Evolutionary conservation across 2,113 vertebrate species (phyloP).

Genomic region (crab-eating macaque (Macaca fascicularis)): T2T-MFA8v1.1 NC_088391.1:87268001-87268500

Average conservation of each 20-base stretch:
- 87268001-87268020: not conserved
- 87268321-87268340: not conserved
- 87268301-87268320: conserved; percentile 26
- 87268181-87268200: not conserved
- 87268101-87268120: not conserved
- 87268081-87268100: not conserved
- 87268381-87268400: not conserved
- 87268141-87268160: not conserved
- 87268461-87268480: conserved; percentile 26
- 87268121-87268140: not conserved
- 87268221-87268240: not conserved
- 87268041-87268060: not conserved
- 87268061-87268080: not conserved
- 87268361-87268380: not conserved
- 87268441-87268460: conserved; percentile 16
- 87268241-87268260: conserved; percentile 11
- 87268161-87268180: not conserved
- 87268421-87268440: not conserved
- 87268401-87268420: not conserved
- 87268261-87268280: not conserved
- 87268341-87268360: not conserved
- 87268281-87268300: not conserved
- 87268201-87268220: not conserved
- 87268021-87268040: not conserved
- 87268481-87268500: not conserved